Evolutionary conservation across 2,797 vertebrate species (phyloP), one percentile per base, ranked within the genome.

Genomic region (Muscicapa striata): DNA sequence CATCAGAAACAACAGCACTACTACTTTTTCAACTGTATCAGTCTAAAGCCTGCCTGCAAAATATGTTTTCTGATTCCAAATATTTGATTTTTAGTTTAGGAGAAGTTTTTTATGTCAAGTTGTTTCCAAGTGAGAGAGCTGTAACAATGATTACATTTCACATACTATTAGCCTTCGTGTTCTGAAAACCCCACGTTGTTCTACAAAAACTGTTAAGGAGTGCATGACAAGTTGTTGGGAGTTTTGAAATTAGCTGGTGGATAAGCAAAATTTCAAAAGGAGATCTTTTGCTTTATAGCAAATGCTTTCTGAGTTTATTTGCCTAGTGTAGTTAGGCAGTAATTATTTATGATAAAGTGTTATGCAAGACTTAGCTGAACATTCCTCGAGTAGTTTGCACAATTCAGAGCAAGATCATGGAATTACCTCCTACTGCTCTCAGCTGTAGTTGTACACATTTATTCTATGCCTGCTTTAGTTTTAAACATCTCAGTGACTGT

Each of bases 341-440:
- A 93, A 80, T 91, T 93, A 89, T 89, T 95, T 93, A 66, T 75
- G 62, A 73, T 68, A 78, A 91, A 91, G 21, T 0, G 3, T 62
- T 93, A 78, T 66, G 62, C 54, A 69, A 88, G 73, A 29, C 69
- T 92, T 91, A 88, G 61, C 76, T 45, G 76, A 90, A 63, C n/a
- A 7, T 75, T 93, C 15, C 36, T 92, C 13, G 26, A 67, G 59
- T 61, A 74, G 92, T 85, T 87, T 83, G 72, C 55, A 86, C 46
- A 78, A 34, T 86, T 87, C 73, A 58, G 76, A 86, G 20, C 0
- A 0, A 87, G 66, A 38, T 13, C 70, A 75, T 74, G 54, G 68
- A 95, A 89, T 89, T 93, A 12, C 49, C 66, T 94, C 61, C 72
- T 57, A 17, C 82, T 91, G 68, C 26, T 89, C 78, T 83, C 30